phyloP scores from a whole-genome alignment of 1,140 invertebrate genomes.

The Steinernema feltiae region DNA sequence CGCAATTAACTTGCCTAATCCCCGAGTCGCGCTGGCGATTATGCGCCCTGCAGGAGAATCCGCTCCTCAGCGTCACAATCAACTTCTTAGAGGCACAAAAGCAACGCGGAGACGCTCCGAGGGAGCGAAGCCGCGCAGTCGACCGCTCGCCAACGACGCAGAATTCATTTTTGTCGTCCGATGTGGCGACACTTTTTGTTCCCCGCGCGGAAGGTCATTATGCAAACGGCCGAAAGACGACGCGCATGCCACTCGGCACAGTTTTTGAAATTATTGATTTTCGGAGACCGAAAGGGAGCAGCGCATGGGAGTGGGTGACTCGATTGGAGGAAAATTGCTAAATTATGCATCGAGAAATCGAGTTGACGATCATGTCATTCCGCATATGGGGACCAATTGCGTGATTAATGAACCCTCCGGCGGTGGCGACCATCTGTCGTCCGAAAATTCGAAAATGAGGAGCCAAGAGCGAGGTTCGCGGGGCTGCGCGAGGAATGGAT shows the following conservation, averaged over 20 bases:
- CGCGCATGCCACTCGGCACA: not conserved
- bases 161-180: constrained; percentile 13
- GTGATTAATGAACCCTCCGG: not conserved
- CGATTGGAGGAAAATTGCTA: not conserved
- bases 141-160: not conserved
- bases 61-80: no score
- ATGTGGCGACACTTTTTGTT: not conserved
- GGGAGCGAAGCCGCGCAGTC: constrained; percentile 3
- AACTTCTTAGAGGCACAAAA: no score
- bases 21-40: not conserved
- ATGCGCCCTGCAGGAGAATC: no score
- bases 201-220: constrained; percentile 9
- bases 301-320: not conserved
- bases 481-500: no score
- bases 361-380: not conserved
- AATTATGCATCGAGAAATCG: constrained; percentile 15
- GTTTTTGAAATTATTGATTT: not conserved
- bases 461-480: no score
- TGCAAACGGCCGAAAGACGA: not conserved
- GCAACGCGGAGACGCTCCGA: no score
- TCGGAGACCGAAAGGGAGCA: not conserved
- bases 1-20: not conserved
- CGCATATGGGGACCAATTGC: constrained; percentile 11
- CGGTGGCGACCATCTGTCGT: not conserved
- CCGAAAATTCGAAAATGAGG: not conserved